phyloP scores from a whole-genome alignment of 2,797 vertebrate genomes.

The Hippocampus kuda region DNA sequence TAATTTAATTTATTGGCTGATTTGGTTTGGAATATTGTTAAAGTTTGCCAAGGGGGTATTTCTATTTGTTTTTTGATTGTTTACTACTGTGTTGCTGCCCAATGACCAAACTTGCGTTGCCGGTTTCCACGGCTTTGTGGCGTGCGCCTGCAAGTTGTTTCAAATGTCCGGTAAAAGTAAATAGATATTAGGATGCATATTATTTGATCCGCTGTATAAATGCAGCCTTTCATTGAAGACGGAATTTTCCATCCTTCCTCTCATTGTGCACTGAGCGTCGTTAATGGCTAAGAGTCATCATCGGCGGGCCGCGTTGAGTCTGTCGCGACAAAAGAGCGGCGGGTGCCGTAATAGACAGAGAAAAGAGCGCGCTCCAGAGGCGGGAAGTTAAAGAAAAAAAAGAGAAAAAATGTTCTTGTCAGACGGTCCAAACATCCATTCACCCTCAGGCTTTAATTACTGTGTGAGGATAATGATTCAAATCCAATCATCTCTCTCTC shows the following conservation, averaged over 20 bases:
- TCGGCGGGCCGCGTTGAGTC: not conserved
- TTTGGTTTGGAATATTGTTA: too few relatives aligned
- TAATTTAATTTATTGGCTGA: too few relatives aligned
- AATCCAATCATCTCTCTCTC: slow-evolving; percentile 69
- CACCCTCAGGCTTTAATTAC: slow-evolving; percentile 71
- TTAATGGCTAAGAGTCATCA: not conserved
- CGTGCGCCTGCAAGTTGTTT: not conserved
- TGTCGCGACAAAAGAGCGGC: not conserved
- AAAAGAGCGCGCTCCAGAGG: slow-evolving; percentile 12
- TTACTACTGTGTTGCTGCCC: not conserved
- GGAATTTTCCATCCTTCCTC: not conserved
- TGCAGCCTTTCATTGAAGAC: not conserved
- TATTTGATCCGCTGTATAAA: not conserved
- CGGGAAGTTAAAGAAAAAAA: not conserved
- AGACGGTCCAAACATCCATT: slow-evolving; percentile 32
- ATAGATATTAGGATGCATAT: not conserved
- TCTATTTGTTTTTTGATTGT: not conserved
- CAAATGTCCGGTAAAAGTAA: not conserved
- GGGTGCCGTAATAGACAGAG: not conserved
- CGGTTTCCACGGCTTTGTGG: not conserved
- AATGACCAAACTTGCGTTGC: not conserved
- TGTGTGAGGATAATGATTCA: slow-evolving; percentile 69
- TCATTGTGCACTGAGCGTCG: not conserved
- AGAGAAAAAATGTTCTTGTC: slow-evolving; percentile 39
- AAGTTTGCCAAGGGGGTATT: not conserved